phyloP scores from a whole-genome alignment of 2,888 invertebrate genomes.

The Calephelis perditalis region DNA sequence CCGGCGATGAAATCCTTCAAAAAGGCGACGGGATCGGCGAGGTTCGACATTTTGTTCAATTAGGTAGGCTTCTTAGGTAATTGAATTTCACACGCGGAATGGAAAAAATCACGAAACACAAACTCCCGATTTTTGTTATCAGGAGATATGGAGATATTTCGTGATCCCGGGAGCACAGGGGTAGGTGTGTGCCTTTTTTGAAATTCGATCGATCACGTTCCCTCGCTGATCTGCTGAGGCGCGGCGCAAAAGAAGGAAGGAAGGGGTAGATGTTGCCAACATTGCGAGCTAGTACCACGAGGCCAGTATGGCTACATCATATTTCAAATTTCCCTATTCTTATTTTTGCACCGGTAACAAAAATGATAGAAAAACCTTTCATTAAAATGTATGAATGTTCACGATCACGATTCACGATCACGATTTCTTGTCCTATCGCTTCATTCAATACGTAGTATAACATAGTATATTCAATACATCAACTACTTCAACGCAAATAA shows the following conservation, averaged over 20 bases:
- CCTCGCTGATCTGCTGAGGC: conserved; percentile 70
- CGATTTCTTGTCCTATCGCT: no score
- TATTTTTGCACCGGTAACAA: not conserved
- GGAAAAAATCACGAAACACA: conserved; percentile 69
- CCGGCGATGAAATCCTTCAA: conserved; percentile 96
- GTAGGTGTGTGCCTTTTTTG: conserved; percentile 76
- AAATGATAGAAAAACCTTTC: not conserved
- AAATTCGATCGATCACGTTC: conserved; percentile 79
- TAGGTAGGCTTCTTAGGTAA: conserved; percentile 51
- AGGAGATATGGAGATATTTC: conserved; percentile 72
- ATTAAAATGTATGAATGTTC: not conserved
- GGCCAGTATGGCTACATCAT: conserved; percentile 53
- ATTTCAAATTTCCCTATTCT: not conserved
- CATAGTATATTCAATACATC: no score
- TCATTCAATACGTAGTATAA: no score
- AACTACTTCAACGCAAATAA: no score
- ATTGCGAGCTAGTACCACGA: conserved; percentile 63
- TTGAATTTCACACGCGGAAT: conserved; percentile 64
- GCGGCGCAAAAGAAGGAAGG: conserved; percentile 76
- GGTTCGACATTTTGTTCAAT: conserved; percentile 70
- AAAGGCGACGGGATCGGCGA: conserved; percentile 89
- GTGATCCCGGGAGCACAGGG: conserved; percentile 76
- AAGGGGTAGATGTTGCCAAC: conserved; percentile 72
- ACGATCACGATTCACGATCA: no score
- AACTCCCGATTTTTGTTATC: conserved; percentile 66